A percentile compares a stretch with the other conserved stretches of the same genome.
These are phyloP conservation scores for Myotis daubentonii DNA, from an alignment of 2,797 vertebrate genomes.

Conservation along the genomic window DNA sequence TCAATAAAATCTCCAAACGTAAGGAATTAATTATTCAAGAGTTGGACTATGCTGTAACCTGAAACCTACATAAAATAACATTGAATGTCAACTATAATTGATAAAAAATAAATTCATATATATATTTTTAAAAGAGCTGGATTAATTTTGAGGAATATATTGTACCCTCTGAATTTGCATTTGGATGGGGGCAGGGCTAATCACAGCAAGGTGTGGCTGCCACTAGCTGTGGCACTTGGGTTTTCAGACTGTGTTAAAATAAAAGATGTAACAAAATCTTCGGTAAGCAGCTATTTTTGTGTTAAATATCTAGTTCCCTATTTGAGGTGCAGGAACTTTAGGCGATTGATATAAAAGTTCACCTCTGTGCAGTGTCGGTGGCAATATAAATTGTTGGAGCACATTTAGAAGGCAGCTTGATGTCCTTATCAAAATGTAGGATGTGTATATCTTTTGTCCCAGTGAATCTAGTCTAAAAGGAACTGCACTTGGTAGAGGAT, in stretches of 20 bases:
- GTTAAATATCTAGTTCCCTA: constrained; percentile 23
- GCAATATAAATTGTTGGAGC: constrained; percentile 25
- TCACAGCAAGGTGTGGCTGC: not conserved
- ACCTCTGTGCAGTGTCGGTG: not conserved
- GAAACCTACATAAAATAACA: not conserved
- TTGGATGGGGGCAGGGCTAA: constrained; percentile 15
- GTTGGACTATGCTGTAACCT: not conserved
- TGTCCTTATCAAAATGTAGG: constrained; percentile 33
- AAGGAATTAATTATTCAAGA: constrained; percentile 47
- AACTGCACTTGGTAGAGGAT: constrained; percentile 4
- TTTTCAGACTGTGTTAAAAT: constrained; percentile 51
- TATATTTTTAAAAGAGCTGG: not conserved
- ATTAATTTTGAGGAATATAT: constrained; percentile 21
- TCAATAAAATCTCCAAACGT: constrained; percentile 40
- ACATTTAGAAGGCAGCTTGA: constrained; percentile 11
- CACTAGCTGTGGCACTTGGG: not conserved
- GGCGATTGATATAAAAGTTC: constrained; percentile 27
- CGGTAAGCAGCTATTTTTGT: constrained; percentile 28
- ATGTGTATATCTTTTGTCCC: not conserved
- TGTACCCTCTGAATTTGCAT: constrained; percentile 45
- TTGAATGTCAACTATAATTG: not conserved
- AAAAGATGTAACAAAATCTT: constrained; percentile 49
- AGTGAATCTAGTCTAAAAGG: constrained; percentile 42
- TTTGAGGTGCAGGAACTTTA: constrained; percentile 44
- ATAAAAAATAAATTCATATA: not conserved